Percentiles rank a stretch among this genome's conserved stretches.
phyloP scores from a whole-genome alignment of 2,113 vertebrate species.

The Saccopteryx bilineata region DNA sequence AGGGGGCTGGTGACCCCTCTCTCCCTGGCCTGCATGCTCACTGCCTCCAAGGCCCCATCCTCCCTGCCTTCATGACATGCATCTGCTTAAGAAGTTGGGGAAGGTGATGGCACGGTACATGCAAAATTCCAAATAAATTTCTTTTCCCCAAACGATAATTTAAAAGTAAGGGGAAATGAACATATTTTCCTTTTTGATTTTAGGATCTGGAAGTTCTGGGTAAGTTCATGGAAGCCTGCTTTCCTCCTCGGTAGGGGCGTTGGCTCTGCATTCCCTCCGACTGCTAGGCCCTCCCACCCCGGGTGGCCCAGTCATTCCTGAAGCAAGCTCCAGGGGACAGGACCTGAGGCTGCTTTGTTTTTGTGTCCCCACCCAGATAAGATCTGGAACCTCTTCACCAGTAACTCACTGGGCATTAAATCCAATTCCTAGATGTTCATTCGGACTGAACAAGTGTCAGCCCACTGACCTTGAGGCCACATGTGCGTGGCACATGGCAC shows the following conservation, averaged over 20 bases:
- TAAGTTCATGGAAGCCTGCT: accelerated
- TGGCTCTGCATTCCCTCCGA: background rate
- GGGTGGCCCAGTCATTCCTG: accelerated
- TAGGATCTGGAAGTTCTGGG: background rate
- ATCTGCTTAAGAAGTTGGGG: accelerated
- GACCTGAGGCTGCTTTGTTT: background rate
- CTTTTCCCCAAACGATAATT: background rate
- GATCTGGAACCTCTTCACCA: accelerated
- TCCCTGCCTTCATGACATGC: accelerated
- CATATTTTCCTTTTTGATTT: background rate
- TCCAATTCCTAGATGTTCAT: background rate
- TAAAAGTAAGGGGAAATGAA: background rate
- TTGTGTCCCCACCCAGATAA: background rate
- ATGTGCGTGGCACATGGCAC: accelerated
- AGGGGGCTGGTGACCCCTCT: background rate
- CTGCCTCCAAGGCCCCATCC: background rate
- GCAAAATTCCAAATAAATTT: background rate
- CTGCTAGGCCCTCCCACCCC: too few relatives aligned
- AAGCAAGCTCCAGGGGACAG: accelerated
- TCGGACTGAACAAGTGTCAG: background rate
- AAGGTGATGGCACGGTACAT: background rate
- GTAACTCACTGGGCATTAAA: background rate
- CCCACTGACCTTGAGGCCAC: background rate
- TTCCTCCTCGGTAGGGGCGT: background rate
- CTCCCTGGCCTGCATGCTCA: background rate